A percentile compares a stretch with the other conserved stretches of the same genome.
Conservation (phyloP, 2,797 vertebrate species). For the Syncerus caffer region DNA sequence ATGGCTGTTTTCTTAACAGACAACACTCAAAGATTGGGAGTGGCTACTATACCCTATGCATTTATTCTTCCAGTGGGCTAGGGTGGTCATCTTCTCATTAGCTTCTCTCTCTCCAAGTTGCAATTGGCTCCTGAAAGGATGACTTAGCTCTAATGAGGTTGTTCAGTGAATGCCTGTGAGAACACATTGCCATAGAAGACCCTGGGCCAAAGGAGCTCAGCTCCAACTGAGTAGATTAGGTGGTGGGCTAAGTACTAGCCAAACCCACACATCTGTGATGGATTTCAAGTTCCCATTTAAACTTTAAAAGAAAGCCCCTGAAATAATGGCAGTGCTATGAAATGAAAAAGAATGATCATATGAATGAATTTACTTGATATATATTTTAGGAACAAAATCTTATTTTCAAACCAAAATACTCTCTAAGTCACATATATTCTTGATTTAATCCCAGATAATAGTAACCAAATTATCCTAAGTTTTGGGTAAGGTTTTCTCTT, state of each 20-base stretch:
- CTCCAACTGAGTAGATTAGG: background rate
- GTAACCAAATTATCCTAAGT: background rate
- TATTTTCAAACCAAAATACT: background rate
- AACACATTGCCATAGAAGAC: background rate
- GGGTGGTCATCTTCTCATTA: background rate
- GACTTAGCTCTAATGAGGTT: background rate
- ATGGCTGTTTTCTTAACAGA: background rate
- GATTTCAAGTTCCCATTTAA: background rate
- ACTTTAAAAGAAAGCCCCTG: background rate
- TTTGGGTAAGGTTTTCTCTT: background rate
- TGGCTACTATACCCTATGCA: background rate
- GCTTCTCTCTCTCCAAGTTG: background rate
- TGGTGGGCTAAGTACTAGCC: background rate
- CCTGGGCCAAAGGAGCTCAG: background rate
- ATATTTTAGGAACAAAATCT: background rate
- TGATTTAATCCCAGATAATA: background rate
- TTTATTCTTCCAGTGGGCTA: background rate
- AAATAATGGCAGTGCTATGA: background rate
- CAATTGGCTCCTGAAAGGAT: background rate
- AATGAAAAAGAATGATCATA: background rate
- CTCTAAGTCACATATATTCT: slow-evolving; percentile 3
- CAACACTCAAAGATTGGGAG: background rate
- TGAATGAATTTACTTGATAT: background rate
- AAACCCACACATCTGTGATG: background rate
- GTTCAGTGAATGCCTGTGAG: background rate